Base-by-base conservation (phyloP, 1,140 invertebrate genomes). In the Drosophila aff. region DNA sequence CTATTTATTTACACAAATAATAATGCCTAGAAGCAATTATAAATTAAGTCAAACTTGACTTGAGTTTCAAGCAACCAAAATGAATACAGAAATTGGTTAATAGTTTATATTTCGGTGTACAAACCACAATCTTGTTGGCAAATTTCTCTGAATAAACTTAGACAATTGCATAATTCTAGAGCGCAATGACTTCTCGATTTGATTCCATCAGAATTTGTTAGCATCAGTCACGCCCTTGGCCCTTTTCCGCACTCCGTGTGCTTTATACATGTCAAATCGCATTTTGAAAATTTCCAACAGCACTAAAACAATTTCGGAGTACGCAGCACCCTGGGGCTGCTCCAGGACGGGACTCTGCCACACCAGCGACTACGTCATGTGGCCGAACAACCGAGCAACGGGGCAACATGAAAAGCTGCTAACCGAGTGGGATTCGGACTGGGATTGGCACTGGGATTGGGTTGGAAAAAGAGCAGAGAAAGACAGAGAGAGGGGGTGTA, bases 301-400 rank as follows among this genome's bases (percentile, higher is more conserved):
- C 80, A 65, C 55, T 81, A 60, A 81, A 85, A 84, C 74, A 68
- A 73, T 80, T 86, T 79, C 60, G 55, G 55, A 68, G 49, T 63
- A 66, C 53, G 60, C 4, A 55, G 52, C 38, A 44, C 73, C 67
- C 69, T 55, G 60, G 74, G 58, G 63, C 55, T 38, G 38, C 68
- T 57, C 21, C 58, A 47, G 64, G 41, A 49, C 40, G 10, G 53
- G 52, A 58, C 15, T 47, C 18, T 7, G 49, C 58, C 55, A 47
- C 59, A 52, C 66, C 62, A 44, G 68, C 66, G 77, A 55, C 69
- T 59, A 58, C 83, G 83, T 86, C 84, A 87, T 87, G 84, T 87
- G 84, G 84, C 86, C 84, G 76, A 87, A 87, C 84, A 87, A 89
- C 83, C 58, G 21, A 64, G 44, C 65, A 57, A 64, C 21, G 58